These are phyloP conservation scores for Kryphioiulus occultus DNA, from an alignment of 2,888 invertebrate species.

Conservation along the genomic window DNA sequence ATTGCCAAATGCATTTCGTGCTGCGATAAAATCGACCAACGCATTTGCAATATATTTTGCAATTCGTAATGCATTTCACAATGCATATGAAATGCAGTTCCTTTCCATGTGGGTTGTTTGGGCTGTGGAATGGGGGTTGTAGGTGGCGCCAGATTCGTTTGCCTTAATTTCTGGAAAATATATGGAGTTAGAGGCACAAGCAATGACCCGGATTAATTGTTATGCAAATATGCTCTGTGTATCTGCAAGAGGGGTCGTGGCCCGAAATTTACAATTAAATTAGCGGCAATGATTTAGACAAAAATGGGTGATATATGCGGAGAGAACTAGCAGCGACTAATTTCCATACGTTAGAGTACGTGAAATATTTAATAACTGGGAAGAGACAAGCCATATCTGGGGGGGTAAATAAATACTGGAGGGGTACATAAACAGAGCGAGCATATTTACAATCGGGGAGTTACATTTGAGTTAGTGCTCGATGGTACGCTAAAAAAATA, in stretches of 20 bases:
- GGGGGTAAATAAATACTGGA: conserved; percentile 14
- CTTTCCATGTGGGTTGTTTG: no score
- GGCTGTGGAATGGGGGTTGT: neutral
- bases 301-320: conserved; percentile 8
- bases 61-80: no score
- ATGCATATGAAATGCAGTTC: no score
- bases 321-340: neutral
- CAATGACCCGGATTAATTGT: conserved; percentile 39
- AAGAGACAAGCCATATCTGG: neutral
- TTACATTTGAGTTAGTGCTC: conserved; percentile 11
- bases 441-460: neutral
- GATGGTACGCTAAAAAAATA: conserved; percentile 12
- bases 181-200: neutral
- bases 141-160: conserved; percentile 3
- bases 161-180: neutral
- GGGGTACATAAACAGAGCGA: neutral
- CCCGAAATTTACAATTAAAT: conserved; percentile 39
- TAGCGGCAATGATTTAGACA: conserved; percentile 28
- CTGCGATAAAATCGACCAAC: no score
- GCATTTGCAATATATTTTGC: no score
- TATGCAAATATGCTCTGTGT: neutral
- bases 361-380: conserved; percentile 28
- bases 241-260: neutral
- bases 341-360: conserved; percentile 33
- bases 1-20: no score